Conservation (phyloP, 2,888 invertebrate species). For the Stenoptilia bipunctidactyla region DNA sequence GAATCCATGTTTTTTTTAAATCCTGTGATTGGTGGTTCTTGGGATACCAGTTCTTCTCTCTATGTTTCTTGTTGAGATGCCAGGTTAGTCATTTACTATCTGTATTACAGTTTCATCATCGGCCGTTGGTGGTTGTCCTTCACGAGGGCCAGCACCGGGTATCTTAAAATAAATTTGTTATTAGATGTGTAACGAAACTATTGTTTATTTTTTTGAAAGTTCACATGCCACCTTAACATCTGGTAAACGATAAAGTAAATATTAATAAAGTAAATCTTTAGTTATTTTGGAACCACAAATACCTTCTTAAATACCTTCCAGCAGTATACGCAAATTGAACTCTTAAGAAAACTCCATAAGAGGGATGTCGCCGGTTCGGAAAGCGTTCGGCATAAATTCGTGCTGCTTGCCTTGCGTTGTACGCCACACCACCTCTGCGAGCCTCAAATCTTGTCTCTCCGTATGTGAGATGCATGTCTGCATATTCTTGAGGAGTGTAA, state of each 20-base stretch:
- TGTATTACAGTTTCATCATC: too few species aligned
- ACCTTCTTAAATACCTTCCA: too few species aligned
- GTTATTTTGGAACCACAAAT: too few species aligned
- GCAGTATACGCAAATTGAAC: too few species aligned
- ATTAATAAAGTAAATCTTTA: too few species aligned
- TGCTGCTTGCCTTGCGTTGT: constrained; percentile 3
- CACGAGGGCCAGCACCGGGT: too few species aligned
- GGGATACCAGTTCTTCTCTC: not conserved
- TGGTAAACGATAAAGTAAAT: too few species aligned
- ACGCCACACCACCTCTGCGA: not conserved
- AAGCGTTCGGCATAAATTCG: constrained; percentile 1
- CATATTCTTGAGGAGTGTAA: constrained; percentile 1
- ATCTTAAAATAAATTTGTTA: too few species aligned
- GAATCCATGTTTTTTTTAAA: not conserved
- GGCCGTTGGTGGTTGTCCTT: too few species aligned
- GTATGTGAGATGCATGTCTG: constrained; percentile 3
- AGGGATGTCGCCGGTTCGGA: not conserved
- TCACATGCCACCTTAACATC: too few species aligned
- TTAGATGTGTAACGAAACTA: too few species aligned
- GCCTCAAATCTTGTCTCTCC: not conserved
- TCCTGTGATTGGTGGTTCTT: not conserved
- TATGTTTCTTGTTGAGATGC: not conserved
- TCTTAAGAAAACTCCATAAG: not conserved
- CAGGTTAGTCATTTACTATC: not conserved
- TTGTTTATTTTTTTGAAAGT: too few species aligned